Conservation (phyloP, 2,797 vertebrate species). For the Stomatorhinus walkeri region DNA sequence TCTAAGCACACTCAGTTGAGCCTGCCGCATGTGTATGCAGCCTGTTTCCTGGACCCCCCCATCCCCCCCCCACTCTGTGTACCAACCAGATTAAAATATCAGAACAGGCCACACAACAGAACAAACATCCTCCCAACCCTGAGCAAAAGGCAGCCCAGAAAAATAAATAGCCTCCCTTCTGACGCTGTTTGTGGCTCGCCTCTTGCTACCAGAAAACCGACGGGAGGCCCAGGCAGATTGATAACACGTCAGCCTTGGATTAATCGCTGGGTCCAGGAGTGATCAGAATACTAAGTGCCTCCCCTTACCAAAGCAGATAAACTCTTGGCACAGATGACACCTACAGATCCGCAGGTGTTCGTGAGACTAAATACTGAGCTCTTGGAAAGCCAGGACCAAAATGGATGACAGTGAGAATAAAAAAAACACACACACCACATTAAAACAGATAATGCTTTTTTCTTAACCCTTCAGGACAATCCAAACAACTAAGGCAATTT, state of each 20-base stretch:
- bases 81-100: constrained; percentile 25
- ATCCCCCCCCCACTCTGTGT: neutral
- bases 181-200: constrained; percentile 48
- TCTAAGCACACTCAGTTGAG: neutral
- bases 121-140: constrained; percentile 15
- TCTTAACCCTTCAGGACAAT: neutral
- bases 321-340: constrained; percentile 10
- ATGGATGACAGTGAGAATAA: neutral
- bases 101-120: constrained; percentile 18
- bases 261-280: constrained; percentile 42
- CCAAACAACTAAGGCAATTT: constrained; percentile 1
- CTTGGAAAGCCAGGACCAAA: neutral
- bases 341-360: neutral
- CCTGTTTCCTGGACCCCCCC: neutral
- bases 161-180: constrained; percentile 50
- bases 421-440: neutral
- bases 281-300: constrained; percentile 32
- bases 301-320: constrained; percentile 18
- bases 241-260: constrained; percentile 44
- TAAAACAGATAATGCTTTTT: neutral
- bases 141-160: constrained; percentile 31
- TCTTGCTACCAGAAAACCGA: constrained; percentile 53
- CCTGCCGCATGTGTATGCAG: neutral
- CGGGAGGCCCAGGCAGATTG: constrained; percentile 43
- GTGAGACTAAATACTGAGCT: neutral